phyloP scores from a whole-genome alignment of 2,113 vertebrate species.

The Seriola quinqueradiata region DNA sequence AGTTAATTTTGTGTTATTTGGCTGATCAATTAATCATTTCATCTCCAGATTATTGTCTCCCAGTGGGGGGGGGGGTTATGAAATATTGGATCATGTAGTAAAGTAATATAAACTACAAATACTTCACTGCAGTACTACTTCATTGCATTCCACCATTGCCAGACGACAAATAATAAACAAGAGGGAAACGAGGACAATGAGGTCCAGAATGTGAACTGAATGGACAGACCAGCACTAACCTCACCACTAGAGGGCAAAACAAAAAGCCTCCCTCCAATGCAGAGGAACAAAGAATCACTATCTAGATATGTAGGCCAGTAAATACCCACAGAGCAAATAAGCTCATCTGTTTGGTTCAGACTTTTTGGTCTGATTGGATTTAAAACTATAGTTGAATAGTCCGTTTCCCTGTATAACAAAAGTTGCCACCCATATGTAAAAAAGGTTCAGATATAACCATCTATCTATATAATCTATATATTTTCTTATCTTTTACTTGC shows the following conservation, averaged over 20 bases:
- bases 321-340: not conserved
- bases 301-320: not conserved
- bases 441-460: not conserved
- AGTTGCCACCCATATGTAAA: not conserved
- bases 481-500: not conserved
- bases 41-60: no score
- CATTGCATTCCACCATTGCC: no score
- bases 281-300: not conserved
- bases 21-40: no score
- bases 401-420: not conserved
- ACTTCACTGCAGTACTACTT: no score
- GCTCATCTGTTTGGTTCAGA: not conserved
- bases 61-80: no score
- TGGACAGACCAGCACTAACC: not conserved
- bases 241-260: not conserved
- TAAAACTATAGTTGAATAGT: not conserved
- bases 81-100: no score
- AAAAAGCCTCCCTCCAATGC: not conserved
- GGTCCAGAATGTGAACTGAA: not conserved
- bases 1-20: no score
- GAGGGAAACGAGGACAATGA: no score
- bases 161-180: no score
- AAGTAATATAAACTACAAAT: no score
- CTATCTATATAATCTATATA: not conserved
- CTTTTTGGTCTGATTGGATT: not conserved